Evolutionary conservation across 2,113 vertebrate genomes (phyloP), one percentile per base, ranked within the genome.

Genomic region (Dipodomys spectabilis): DNA sequence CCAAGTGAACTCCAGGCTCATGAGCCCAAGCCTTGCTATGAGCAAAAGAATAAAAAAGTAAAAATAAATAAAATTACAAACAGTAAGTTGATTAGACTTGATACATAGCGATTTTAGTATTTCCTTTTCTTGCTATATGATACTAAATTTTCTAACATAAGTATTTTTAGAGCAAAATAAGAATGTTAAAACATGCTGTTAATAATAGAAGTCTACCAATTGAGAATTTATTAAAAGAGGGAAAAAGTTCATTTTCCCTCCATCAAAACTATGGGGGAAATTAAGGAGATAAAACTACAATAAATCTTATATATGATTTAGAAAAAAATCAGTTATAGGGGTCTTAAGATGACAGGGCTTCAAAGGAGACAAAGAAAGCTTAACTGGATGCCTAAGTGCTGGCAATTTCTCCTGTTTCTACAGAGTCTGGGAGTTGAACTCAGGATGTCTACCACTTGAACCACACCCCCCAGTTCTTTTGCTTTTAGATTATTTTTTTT

Each of bases 151-250:
- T 71, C 81, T 86, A 73, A 73, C 79, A 86, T n/a, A 81, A 60
- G 8, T 75, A 35, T 62, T 82, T 77, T 92, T 82, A 86, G 19
- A 80, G 35, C 69, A 78, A 88, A 88, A 90, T 30, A 86, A 90
- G 62, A 82, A 67, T 13, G 25, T 28, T 65, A 69, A 86, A 57
- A 18, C 30, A 5, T 79, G 3, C 32, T 67, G 2, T 81, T 92
- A 89, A 73, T 11, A 86, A 82, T 16, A 90, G 35, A 94, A 68
- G 64, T 62, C 28, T 57, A 35, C 25, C 22, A 28, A 67, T 27
- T 11, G 16, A 80, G 53, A 65, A 91, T 83, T 90, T 79, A 64
- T 30, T 81, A 18, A 67, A 65, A 6, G 53, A 30, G 13, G 13
- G 30, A 88, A 49, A 73, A 30, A n/a, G 28, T 73, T 10, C 2